A percentile compares a stretch with the other conserved stretches of the same genome.
Conservation (phyloP, 2,888 invertebrate genomes). For the Magallana nippona region DNA sequence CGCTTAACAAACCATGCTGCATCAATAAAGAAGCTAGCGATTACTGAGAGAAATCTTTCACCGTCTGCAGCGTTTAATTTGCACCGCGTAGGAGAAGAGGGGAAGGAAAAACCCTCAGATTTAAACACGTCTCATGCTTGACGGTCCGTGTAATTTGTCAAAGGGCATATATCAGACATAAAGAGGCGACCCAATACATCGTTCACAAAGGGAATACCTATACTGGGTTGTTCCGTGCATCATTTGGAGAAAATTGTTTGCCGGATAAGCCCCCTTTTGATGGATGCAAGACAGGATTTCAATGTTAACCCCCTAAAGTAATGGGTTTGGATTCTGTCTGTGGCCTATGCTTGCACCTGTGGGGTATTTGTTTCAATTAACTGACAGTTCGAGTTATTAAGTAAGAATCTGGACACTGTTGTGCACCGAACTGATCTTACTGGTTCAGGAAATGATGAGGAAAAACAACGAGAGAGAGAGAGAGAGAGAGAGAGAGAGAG, state of each 20-base stretch:
- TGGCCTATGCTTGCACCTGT: too few relatives aligned
- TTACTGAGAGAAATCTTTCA: background rate
- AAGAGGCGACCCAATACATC: background rate
- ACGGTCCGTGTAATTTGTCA: constrained; percentile 20
- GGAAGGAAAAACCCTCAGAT: background rate
- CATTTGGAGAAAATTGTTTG: background rate
- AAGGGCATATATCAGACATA: background rate
- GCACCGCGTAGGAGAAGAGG: constrained; percentile 24
- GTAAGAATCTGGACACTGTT: too few relatives aligned
- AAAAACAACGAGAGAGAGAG: too few relatives aligned
- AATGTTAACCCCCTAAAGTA: background rate
- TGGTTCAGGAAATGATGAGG: too few relatives aligned
- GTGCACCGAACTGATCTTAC: too few relatives aligned
- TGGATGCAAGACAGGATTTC: background rate
- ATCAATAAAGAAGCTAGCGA: constrained; percentile 1
- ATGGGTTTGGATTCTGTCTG: too few relatives aligned
- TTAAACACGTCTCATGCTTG: constrained; percentile 10
- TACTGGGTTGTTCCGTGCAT: background rate
- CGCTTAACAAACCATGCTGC: background rate
- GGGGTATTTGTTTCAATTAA: too few relatives aligned
- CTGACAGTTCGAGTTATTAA: too few relatives aligned
- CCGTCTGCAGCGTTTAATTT: constrained; percentile 21
- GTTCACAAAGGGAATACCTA: background rate
- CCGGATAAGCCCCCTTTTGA: background rate
- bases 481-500: too few relatives aligned